Evolutionary conservation across 2,797 vertebrate genomes (phyloP), one percentile per base, ranked within the genome.

Genomic region (Eurystomus glaucurus): DNA sequence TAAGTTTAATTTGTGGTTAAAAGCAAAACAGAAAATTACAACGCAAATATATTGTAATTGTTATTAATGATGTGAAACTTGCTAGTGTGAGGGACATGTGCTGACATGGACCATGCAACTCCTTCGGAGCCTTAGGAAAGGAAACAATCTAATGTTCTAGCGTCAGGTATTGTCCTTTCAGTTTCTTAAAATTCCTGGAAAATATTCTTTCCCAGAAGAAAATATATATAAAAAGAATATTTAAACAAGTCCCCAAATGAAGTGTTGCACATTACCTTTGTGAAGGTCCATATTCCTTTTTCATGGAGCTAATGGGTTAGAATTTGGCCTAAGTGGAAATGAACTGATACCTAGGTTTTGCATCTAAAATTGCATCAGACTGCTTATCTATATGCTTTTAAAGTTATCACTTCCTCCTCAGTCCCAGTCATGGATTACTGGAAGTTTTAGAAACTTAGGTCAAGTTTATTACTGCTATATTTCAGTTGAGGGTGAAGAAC

Each of bases 201-300:
- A 72, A 43, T 77, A 31, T 13, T 33, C 4, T 39, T 75, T 51
- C 20, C 17, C 5, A 23, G 51, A 75, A 31, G 4, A 37, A 85
- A 78, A 46, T 11, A 3, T 21, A 8, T 39, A 33, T 45, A 4
- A 15, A 54, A 58, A 9, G 37, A 46, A n/a, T 14, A 54, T 35
- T 74, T 84, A 37, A 81, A 41, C 21, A 52, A 28, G 4, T 26
- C 26, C 25, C 51, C 26, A 69, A 68, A 20, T 14, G 8, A 70
- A 70, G 0, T 14, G 10, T n/a, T 14, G 5, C 7, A 35, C 5
- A 1, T 6, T 39, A 21, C 4, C 12, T 15, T 60, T 57, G 21
- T 55, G 71, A 66, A 55, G 57, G 52, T 83, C 9, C 2, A 0
- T 19, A 16, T 75, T 81, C 31, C 7, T 79, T 88, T 68, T 39